Evolutionary conservation across 2,888 invertebrate species (phyloP).

Genomic region (Pheosia gnoma): DNA sequence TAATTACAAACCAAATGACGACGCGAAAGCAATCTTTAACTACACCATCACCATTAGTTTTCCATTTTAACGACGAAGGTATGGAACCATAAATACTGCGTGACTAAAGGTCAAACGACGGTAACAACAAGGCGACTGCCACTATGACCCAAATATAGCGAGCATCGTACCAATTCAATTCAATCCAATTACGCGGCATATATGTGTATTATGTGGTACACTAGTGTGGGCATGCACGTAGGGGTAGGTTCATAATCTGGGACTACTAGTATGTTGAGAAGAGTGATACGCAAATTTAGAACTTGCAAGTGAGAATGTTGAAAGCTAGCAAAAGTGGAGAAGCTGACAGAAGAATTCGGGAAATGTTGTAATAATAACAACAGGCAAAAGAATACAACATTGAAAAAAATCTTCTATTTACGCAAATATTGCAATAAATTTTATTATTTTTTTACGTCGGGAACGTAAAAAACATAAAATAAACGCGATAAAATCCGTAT

Average conservation of each 20-base stretch:
- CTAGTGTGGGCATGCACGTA: constrained; percentile 23
- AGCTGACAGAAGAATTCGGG: too few species aligned
- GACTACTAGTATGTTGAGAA: background rate
- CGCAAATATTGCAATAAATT: too few species aligned
- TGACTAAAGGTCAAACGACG: constrained; percentile 57
- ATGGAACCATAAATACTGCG: constrained; percentile 39
- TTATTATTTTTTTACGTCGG: too few species aligned
- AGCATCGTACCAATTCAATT: constrained; percentile 72
- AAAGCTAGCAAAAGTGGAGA: too few species aligned
- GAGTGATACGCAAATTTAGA: background rate
- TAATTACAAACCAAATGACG: constrained; percentile 29
- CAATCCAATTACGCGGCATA: constrained; percentile 70
- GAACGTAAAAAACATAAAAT: too few species aligned
- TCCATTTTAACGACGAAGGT: constrained; percentile 49
- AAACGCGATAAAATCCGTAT: too few species aligned
- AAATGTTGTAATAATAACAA: too few species aligned
- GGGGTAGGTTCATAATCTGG: background rate
- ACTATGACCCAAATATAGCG: constrained; percentile 73
- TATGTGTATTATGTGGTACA: constrained; percentile 26
- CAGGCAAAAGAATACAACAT: too few species aligned
- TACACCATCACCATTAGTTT: constrained; percentile 46
- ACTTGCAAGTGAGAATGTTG: too few species aligned
- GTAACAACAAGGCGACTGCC: constrained; percentile 47
- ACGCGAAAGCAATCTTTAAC: constrained; percentile 21
- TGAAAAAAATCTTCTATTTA: too few species aligned